Evolutionary conservation across 2,113 vertebrate species (phyloP), one percentile per base, ranked within the genome.

Genomic region (Semicossyphus pulcher): DNA sequence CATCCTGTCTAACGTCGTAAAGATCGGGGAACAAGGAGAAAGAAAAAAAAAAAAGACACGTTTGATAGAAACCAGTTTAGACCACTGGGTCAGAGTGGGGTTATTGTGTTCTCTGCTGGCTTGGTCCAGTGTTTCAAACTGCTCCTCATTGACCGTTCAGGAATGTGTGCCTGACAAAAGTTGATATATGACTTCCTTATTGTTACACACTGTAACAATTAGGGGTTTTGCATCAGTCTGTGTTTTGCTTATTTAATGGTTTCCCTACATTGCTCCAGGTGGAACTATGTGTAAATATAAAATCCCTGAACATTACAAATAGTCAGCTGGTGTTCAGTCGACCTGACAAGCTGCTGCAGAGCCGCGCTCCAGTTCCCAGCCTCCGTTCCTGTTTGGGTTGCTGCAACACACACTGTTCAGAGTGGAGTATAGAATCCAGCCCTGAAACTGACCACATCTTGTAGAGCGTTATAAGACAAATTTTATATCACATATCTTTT

Each of bases 161-260:
- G 81, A 86, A 89, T 83, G 85, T 34, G 47, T 53, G 60, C 59
- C 81, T 75, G 84, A 66, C 72, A 81, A 20, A 67, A 63, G 60
- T 54, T 81, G 84, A 89, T 86, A 47, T 56, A 91, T 74, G 68
- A 71, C 80, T 89, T 88, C 86, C 89, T 86, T 31, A 39, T 73
- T 66, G 61, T 88, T 65, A 75, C 73, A 76, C 62, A 34, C 60
- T 74, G 81, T 78, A 81, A 70, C 39, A 37, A 81, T 85, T 79
- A 84, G 53, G 10, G 65, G 56, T 75, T 66, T 18, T 53, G 36
- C 73, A 69, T 68, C 62, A 53, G 71, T 64, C 52, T 47, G 37
- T 72, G 61, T 54, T 72, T 60, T 42, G 64, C 69, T 68, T 71
- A 10, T 74, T 67, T 83, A 81, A 74, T 73, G 28, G 37, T 68